A percentile compares a stretch with the other conserved stretches of the same genome.
phyloP scores from a whole-genome alignment of 2,113 vertebrate species.

The Albula glossodonta region DNA sequence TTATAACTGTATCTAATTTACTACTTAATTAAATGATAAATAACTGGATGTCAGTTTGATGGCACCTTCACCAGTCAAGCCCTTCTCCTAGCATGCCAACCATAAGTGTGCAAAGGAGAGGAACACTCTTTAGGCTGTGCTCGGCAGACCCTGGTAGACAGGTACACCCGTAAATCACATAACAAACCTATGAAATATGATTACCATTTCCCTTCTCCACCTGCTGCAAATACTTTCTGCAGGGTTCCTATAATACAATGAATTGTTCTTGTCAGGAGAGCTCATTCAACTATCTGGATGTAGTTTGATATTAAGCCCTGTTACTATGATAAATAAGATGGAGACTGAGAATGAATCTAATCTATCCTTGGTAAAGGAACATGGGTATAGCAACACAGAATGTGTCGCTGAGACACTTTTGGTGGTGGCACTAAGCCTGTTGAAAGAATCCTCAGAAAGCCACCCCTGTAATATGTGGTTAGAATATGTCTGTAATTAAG shows the following conservation, averaged over 20 bases:
- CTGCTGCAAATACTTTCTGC: background rate
- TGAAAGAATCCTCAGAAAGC: background rate
- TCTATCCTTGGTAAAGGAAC: background rate
- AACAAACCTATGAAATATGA: background rate
- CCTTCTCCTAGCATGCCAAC: background rate
- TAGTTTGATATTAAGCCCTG: constrained; percentile 6
- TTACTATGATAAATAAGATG: background rate
- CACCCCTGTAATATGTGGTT: background rate
- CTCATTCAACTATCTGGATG: constrained; percentile 8
- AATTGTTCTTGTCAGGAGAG: constrained; percentile 7
- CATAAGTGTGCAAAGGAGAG: background rate
- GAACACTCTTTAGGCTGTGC: background rate
- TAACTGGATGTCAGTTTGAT: background rate
- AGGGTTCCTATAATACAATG: constrained; percentile 4
- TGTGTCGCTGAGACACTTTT: background rate
- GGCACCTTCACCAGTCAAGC: background rate
- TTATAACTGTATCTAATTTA: background rate
- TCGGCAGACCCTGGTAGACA: background rate
- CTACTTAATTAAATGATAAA: background rate
- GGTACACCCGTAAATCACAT: constrained; percentile 5
- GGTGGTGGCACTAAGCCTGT: background rate
- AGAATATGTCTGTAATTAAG: background rate
- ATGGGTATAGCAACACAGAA: background rate
- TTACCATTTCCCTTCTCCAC: background rate
- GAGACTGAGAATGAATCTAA: background rate